A percentile compares a stretch with the other conserved stretches of the same genome.
These are phyloP conservation scores for Tachystola acroxantha DNA, from an alignment of 2,888 invertebrate genomes.

Conservation along the genomic window DNA sequence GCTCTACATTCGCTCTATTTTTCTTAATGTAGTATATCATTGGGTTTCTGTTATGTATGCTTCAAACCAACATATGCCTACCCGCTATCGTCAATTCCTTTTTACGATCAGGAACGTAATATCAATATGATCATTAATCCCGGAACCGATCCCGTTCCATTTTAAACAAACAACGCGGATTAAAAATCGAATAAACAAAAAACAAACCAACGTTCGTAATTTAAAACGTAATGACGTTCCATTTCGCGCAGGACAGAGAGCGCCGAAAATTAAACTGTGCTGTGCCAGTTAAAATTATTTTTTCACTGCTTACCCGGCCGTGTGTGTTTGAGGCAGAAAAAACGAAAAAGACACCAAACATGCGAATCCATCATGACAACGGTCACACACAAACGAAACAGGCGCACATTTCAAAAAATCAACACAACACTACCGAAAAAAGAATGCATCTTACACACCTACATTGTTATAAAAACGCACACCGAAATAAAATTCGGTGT, in stretches of 20 bases:
- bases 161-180: slow-evolving; percentile 61
- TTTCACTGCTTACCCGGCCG: slow-evolving; percentile 62
- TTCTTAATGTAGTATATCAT: too few relatives aligned
- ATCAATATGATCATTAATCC: slow-evolving; percentile 8
- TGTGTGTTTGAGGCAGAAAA: slow-evolving; percentile 56
- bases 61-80: too few relatives aligned
- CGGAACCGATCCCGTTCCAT: slow-evolving; percentile 28
- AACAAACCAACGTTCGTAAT: slow-evolving; percentile 67
- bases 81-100: too few relatives aligned
- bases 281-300: slow-evolving; percentile 77
- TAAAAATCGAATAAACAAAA: slow-evolving; percentile 60
- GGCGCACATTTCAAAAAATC: slow-evolving; percentile 27
- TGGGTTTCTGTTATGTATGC: too few relatives aligned
- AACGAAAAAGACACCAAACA: slow-evolving; percentile 70
- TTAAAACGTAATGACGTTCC: slow-evolving; percentile 76
- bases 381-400: slow-evolving; percentile 49
- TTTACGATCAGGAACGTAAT: background rate
- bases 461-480: slow-evolving; percentile 32
- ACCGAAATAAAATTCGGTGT: slow-evolving; percentile 62
- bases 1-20: too few relatives aligned
- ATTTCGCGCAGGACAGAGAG: slow-evolving; percentile 70
- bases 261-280: slow-evolving; percentile 75
- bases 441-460: slow-evolving; percentile 54
- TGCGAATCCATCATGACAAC: slow-evolving; percentile 70
- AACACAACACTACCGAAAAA: slow-evolving; percentile 45